Base-by-base conservation (phyloP, 2,797 vertebrate species). In the Eulemur rubriventer region DNA sequence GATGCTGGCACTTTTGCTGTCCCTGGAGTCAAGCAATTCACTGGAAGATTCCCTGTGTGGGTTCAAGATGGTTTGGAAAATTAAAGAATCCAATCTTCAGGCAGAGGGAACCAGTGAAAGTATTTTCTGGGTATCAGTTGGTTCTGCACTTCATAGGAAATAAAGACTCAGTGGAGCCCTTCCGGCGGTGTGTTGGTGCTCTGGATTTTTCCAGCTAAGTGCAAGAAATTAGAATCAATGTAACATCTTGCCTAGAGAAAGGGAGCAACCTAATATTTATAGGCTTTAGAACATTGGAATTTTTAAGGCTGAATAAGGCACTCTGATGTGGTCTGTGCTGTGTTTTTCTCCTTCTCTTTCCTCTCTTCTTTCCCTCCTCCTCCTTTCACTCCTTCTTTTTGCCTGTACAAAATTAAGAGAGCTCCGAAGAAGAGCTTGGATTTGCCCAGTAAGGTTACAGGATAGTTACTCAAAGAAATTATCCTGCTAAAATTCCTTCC, bases 41-140 rank as follows among this genome's bases (percentile, higher is more conserved):
- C 14, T 61, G 33, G n/a, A 92, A 83, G 59, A 90, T 78, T 41
- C 65, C 24, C 43, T 67, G 65, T 12, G 4, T 83, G 52, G 1
- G 30, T 88, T 95, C n/a, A 83, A 88, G 33, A 43, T 69, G 28
- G 24, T 50, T 80, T 95, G n/a, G 61, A 83, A 33, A 93, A 72
- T 84, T 70, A 43, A 81, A 46, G 61, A 81, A 88, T 69, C 46
- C 57, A 86, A 20, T 93, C 46, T 93, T 18, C 8, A 70, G n/a
- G 48, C 55, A 76, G 82, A 76, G 20, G 41, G 18, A 83, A 41
- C 5, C 35, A 73, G 17, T 63, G 20, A 48, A 65, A 87, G 43
- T 92, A 88, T 92, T 72, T 75, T 69, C 57, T 88, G 55, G 26
- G 22, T 94, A 76, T 75, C 91, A 96, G 65, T 61, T 92, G 13